These are phyloP conservation scores for Micrastur ruficollis DNA, from an alignment of 2,797 vertebrate genomes.

Conservation along the genomic window DNA sequence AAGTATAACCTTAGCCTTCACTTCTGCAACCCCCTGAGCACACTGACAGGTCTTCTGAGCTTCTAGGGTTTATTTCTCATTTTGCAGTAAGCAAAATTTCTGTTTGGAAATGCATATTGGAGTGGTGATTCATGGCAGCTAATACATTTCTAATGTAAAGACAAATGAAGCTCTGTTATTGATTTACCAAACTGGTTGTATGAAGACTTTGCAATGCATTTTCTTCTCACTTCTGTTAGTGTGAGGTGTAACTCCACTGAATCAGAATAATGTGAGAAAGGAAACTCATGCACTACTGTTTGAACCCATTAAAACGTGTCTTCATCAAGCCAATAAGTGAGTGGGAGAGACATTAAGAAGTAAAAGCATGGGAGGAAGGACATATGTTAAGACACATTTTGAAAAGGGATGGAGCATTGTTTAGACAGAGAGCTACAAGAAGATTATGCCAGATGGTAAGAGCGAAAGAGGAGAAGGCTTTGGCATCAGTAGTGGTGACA, in stretches of 20 bases:
- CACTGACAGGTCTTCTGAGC: slow-evolving; percentile 34
- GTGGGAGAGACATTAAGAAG: slow-evolving; percentile 66
- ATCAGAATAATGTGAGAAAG: slow-evolving; percentile 63
- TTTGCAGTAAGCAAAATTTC: slow-evolving; percentile 24
- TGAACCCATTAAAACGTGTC: slow-evolving; percentile 61
- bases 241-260: slow-evolving; percentile 57
- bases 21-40: slow-evolving; percentile 10
- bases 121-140: neutral
- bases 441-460: slow-evolving; percentile 60
- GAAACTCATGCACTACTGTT: slow-evolving; percentile 44
- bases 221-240: slow-evolving; percentile 58
- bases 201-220: neutral
- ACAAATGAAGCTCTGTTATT: neutral
- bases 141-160: neutral
- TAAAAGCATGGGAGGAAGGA: slow-evolving; percentile 68
- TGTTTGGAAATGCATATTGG: neutral
- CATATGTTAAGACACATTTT: slow-evolving; percentile 69
- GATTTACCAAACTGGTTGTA: neutral
- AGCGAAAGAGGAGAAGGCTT: slow-evolving; percentile 69
- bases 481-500: slow-evolving; percentile 65
- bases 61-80: slow-evolving; percentile 40
- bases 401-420: slow-evolving; percentile 63
- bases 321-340: slow-evolving; percentile 65
- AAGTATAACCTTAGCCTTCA: slow-evolving; percentile 47
- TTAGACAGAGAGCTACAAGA: slow-evolving; percentile 61